phyloP scores from a whole-genome alignment of 2,113 vertebrate species.

The Brachionichthys hirsutus region DNA sequence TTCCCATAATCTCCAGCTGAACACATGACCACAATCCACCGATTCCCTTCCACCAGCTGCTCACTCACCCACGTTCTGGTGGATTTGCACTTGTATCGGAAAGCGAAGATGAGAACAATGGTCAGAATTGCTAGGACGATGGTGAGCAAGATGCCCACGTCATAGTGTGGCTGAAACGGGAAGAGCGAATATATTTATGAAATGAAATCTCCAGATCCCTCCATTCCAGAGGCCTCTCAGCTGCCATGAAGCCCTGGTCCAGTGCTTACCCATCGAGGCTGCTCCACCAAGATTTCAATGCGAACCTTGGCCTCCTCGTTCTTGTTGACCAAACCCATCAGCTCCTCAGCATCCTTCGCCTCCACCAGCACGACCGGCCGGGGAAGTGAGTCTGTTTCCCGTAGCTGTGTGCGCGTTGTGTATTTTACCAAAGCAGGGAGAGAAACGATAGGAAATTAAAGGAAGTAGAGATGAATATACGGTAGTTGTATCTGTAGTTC shows the following conservation, averaged over 20 bases:
- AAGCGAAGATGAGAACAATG: constrained; percentile 85
- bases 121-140: constrained; percentile 87
- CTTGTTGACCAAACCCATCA: constrained; percentile 96
- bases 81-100: constrained; percentile 86
- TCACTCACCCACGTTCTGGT: constrained; percentile 84
- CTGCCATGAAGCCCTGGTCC: no score
- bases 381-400: constrained; percentile 81
- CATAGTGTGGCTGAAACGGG: constrained; percentile 84
- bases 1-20: not conserved
- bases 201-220: no score
- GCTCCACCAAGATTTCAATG: constrained; percentile 87
- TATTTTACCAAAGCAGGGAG: not conserved
- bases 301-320: constrained; percentile 91
- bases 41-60: not conserved
- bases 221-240: no score
- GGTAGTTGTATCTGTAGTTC: no score
- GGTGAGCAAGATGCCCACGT: constrained; percentile 91
- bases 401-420: constrained; percentile 72
- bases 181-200: not conserved
- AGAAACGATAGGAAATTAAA: not conserved
- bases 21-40: no score
- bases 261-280: constrained; percentile 81
- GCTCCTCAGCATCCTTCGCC: constrained; percentile 82
- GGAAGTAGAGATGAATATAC: no score
- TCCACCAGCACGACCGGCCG: constrained; percentile 91